These are phyloP conservation scores for Ichneumon xanthorius DNA, from an alignment of 2,888 invertebrate genomes.

Conservation along the genomic window DNA sequence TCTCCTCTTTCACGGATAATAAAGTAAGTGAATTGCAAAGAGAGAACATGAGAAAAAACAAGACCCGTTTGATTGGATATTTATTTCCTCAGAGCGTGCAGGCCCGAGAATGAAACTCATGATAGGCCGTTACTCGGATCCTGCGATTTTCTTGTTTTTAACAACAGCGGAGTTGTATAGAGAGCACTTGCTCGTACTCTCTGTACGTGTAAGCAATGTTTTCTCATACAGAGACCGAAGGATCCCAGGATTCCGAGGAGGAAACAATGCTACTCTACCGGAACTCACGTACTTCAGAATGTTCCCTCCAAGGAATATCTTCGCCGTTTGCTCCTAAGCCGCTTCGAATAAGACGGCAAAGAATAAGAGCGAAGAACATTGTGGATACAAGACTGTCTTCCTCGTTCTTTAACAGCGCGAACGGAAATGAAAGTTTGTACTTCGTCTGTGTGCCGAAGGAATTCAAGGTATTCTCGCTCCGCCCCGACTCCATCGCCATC, in stretches of 20 bases:
- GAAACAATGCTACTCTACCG: constrained; percentile 52
- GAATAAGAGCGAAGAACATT: constrained; percentile 41
- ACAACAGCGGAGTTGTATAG: neutral
- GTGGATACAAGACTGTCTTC: constrained; percentile 39
- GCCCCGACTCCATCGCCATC: constrained; percentile 72
- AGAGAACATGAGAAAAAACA: neutral
- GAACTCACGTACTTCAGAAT: constrained; percentile 46
- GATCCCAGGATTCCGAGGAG: constrained; percentile 14
- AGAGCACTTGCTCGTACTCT: neutral
- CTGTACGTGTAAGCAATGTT: constrained; percentile 3
- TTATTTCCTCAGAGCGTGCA: neutral
- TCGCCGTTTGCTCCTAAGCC: constrained; percentile 21
- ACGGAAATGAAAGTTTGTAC: constrained; percentile 62
- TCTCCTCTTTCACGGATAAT: neutral
- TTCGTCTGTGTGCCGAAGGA: constrained; percentile 66
- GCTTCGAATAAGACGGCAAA: constrained; percentile 43
- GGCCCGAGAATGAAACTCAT: neutral
- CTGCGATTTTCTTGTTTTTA: neutral
- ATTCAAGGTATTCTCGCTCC: constrained; percentile 76
- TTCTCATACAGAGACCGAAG: constrained; percentile 24
- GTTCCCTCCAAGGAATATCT: constrained; percentile 42
- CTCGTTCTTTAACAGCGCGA: constrained; percentile 21
- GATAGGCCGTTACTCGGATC: neutral
- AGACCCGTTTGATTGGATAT: neutral
- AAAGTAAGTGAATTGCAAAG: neutral